Conservation (phyloP, 2,797 vertebrate species). For the Rhinogobio ventralis region DNA sequence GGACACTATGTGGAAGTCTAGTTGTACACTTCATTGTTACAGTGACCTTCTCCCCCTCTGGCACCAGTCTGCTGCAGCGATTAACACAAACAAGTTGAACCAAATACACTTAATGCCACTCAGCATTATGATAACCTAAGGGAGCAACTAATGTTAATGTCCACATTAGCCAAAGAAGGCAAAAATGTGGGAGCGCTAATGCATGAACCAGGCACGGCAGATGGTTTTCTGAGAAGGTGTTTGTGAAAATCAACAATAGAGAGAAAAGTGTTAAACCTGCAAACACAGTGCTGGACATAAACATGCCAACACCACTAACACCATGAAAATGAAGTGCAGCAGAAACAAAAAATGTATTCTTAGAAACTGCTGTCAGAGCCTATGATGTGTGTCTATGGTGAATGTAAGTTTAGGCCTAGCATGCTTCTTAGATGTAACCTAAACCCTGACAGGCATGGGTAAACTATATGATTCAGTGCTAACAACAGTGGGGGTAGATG, state of each 20-base stretch:
- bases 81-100: background rate
- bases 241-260: background rate
- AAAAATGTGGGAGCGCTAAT: background rate
- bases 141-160: background rate
- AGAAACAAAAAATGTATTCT: slow-evolving; percentile 62
- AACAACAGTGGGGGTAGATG: slow-evolving; percentile 48
- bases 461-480: slow-evolving; percentile 63
- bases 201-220: background rate
- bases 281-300: slow-evolving; percentile 17
- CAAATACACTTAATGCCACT: background rate
- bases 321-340: slow-evolving; percentile 54
- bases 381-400: slow-evolving; percentile 56
- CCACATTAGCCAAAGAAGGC: background rate
- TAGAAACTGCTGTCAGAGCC: slow-evolving; percentile 63
- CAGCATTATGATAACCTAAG: slow-evolving; percentile 3
- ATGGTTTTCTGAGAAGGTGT: slow-evolving; percentile 3
- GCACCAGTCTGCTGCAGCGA: background rate
- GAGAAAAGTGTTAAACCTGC: slow-evolving; percentile 23
- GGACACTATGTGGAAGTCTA: background rate
- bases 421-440: slow-evolving; percentile 63
- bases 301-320: slow-evolving; percentile 19
- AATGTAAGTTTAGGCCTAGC: slow-evolving; percentile 40
- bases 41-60: background rate
- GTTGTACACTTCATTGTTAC: background rate
- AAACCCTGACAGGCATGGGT: slow-evolving; percentile 49